These are phyloP conservation scores for Bellardia pandia DNA, from an alignment of 2,888 invertebrate genomes.

Conservation along the genomic window DNA sequence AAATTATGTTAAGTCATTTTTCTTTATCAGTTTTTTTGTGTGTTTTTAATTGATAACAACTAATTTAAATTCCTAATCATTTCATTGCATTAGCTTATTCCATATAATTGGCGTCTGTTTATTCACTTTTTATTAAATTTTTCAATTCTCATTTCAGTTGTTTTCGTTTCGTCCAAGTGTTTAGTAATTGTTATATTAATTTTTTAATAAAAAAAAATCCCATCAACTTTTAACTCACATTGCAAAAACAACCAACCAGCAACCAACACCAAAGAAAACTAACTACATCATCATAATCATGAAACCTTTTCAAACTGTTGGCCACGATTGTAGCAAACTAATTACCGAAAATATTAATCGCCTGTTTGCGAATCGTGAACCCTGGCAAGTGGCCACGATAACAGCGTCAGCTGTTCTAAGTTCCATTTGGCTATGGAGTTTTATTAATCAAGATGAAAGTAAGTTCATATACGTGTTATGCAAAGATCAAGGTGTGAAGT, in stretches of 20 bases:
- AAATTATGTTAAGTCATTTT: neutral
- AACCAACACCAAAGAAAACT: neutral
- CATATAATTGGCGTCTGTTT: constrained; percentile 20
- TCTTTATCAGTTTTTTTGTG: constrained; percentile 33
- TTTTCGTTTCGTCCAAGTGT: constrained; percentile 61
- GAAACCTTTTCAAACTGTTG: constrained; percentile 77
- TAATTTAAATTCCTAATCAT: constrained; percentile 14
- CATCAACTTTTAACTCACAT: neutral
- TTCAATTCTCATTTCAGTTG: constrained; percentile 69
- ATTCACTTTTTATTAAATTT: constrained; percentile 25
- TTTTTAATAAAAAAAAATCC: neutral
- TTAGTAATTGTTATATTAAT: constrained; percentile 44
- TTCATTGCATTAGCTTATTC: constrained; percentile 17
- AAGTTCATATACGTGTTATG: constrained; percentile 80
- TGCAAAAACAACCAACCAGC: neutral
- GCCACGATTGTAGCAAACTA: constrained; percentile 79
- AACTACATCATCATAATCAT: constrained; percentile 71
- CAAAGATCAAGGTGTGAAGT: neutral
- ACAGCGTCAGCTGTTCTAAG: constrained; percentile 90
- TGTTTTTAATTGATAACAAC: constrained; percentile 44
- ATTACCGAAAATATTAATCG: constrained; percentile 85
- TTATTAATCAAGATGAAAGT: constrained; percentile 90
- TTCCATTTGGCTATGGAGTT: constrained; percentile 90
- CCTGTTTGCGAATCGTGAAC: constrained; percentile 88
- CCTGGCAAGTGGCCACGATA: constrained; percentile 92